A percentile compares a stretch with the other conserved stretches of the same genome.
Conservation (phyloP, 1,140 invertebrate genomes). For the Carposina sasakii region DNA sequence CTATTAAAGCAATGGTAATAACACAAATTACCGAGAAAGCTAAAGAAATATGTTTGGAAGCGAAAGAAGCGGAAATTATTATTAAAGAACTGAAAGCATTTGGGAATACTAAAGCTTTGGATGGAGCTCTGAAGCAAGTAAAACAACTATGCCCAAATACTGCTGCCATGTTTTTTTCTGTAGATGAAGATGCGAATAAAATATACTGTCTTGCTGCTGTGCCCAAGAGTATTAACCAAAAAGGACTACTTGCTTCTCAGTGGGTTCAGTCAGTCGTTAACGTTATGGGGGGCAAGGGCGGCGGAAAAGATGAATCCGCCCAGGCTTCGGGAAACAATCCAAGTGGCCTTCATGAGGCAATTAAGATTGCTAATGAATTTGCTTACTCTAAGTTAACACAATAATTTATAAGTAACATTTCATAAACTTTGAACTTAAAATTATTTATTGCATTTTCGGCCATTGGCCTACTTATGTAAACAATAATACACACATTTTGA, state of each 20-base stretch:
- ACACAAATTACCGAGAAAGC: constrained; percentile 86
- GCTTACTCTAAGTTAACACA: constrained; percentile 81
- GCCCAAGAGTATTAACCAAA: constrained; percentile 84
- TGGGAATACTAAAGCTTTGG: constrained; percentile 95
- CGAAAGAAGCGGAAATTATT: constrained; percentile 79
- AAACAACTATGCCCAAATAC: constrained; percentile 86
- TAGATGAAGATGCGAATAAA: constrained; percentile 90
- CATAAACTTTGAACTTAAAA: constrained; percentile 12
- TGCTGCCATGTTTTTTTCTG: constrained; percentile 93
- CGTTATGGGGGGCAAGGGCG: constrained; percentile 93
- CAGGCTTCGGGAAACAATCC: constrained; percentile 94
- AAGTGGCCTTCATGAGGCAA: constrained; percentile 80
- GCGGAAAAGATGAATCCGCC: constrained; percentile 95
- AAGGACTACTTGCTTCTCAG: constrained; percentile 96
- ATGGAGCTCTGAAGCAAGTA: constrained; percentile 95
- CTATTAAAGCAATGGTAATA: constrained; percentile 86
- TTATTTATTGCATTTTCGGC: constrained; percentile 61
- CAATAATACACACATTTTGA: too few species aligned
- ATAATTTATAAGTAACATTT: constrained; percentile 5
- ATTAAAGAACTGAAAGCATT: constrained; percentile 90
- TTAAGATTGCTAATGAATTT: constrained; percentile 86
- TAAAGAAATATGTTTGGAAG: constrained; percentile 83
- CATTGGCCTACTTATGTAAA: too few species aligned
- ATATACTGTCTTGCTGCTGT: constrained; percentile 93
- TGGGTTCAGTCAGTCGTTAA: constrained; percentile 90